Conservation (phyloP, 2,113 vertebrate species). For the Falcunculus frontatus region DNA sequence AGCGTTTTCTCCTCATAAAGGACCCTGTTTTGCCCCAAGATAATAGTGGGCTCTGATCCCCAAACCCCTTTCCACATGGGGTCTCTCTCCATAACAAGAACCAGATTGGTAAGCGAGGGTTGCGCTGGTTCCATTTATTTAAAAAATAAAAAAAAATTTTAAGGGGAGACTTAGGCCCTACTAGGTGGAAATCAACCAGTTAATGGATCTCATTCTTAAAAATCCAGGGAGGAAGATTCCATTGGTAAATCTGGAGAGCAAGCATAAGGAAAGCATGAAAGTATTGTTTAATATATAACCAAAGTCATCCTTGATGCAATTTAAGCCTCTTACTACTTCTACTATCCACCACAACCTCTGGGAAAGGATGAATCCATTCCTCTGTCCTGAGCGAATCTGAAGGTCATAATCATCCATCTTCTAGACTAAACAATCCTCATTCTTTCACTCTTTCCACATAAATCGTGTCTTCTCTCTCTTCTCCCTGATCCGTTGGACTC, state of each 20-base stretch:
- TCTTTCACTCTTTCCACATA: neutral
- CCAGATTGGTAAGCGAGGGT: neutral
- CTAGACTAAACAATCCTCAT: neutral
- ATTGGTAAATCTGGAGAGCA: neutral
- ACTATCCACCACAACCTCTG: neutral
- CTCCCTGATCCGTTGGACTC: neutral
- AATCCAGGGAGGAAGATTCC: neutral
- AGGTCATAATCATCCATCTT: neutral
- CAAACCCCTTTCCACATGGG: neutral
- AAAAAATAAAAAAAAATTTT: neutral
- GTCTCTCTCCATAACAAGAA: neutral
- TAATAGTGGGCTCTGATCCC: neutral
- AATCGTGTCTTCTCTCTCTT: neutral
- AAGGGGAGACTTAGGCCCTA: too few species aligned
- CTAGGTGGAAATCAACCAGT: neutral
- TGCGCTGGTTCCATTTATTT: neutral
- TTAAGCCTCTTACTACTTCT: neutral
- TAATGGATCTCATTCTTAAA: neutral
- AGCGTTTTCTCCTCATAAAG: neutral
- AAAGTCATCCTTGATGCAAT: neutral
- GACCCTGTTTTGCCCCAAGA: neutral
- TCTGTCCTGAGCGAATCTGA: neutral
- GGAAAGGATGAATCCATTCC: neutral
- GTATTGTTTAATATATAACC: neutral
- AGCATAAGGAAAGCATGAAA: neutral